Evolutionary conservation across 2,888 invertebrate species (phyloP).

Genomic region (Drosophila mimetica): DNA sequence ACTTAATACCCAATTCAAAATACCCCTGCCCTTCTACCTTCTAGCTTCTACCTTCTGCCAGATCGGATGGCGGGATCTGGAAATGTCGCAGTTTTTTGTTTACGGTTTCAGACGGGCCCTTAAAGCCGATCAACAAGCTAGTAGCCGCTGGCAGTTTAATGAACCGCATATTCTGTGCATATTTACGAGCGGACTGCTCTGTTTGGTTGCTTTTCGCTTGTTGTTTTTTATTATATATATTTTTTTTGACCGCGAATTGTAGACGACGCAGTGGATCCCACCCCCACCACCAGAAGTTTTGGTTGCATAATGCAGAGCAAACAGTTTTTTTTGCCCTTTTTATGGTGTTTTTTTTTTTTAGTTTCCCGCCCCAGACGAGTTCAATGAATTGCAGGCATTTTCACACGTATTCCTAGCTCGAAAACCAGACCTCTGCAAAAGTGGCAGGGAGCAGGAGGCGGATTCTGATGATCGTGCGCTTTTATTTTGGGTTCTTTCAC

Average conservation of each 20-base stretch:
- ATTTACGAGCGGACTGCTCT: constrained; percentile 29
- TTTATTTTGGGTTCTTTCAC: constrained; percentile 47
- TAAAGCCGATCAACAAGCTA: constrained; percentile 9
- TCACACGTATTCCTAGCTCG: constrained; percentile 57
- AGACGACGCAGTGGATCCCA: constrained; percentile 10
- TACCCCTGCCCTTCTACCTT: constrained; percentile 9
- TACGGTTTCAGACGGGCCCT: constrained; percentile 65
- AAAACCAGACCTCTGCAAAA: constrained; percentile 1
- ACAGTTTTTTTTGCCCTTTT: constrained; percentile 26
- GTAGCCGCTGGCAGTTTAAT: constrained; percentile 37
- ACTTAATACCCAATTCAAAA: too few relatives aligned
- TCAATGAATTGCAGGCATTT: constrained; percentile 70
- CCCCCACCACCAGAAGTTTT: constrained; percentile 2
- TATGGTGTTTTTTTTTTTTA: background rate
- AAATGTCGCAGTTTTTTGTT: constrained; percentile 72
- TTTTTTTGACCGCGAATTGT: background rate
- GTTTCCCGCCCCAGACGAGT: constrained; percentile 44
- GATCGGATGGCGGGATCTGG: constrained; percentile 2
- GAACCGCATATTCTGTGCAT: constrained; percentile 69
- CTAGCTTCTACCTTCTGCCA: too few relatives aligned
- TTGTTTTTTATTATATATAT: background rate
- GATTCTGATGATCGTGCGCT: constrained; percentile 40
- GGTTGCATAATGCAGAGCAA: constrained; percentile 57
- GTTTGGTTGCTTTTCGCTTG: constrained; percentile 18
- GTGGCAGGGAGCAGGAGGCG: background rate